Conservation (phyloP, 2,797 vertebrate genomes). For the Huso huso region DNA sequence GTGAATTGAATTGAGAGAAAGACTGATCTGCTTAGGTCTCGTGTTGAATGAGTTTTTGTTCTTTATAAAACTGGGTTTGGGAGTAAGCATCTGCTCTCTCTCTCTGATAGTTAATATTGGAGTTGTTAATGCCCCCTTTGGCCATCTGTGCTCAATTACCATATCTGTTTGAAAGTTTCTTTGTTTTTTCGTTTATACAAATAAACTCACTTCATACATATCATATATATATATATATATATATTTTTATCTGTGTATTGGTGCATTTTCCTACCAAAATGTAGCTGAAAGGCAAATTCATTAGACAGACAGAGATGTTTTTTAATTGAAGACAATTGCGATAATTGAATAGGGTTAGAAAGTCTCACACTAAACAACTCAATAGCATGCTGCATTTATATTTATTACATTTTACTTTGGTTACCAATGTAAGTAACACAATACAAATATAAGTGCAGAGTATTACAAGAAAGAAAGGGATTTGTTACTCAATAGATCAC, state of each 20-base stretch:
- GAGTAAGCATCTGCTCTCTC: background rate
- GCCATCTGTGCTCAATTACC: background rate
- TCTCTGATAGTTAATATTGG: background rate
- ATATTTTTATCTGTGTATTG: background rate
- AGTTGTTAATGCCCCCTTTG: background rate
- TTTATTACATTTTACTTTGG: too few relatives aligned
- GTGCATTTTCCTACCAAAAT: too few relatives aligned
- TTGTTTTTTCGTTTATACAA: background rate
- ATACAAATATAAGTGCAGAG: background rate
- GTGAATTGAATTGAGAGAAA: too few relatives aligned
- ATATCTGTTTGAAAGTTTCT: background rate
- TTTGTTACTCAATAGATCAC: background rate
- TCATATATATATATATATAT: background rate
- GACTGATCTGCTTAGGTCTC: background rate
- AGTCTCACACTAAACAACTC: too few relatives aligned
- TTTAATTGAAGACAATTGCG: too few relatives aligned
- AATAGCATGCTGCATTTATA: too few relatives aligned
- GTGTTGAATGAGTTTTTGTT: background rate
- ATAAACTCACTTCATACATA: background rate
- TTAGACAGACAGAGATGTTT: too few relatives aligned
- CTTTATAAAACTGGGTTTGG: background rate
- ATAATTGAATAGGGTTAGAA: too few relatives aligned
- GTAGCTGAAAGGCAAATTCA: too few relatives aligned
- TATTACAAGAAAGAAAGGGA: background rate
- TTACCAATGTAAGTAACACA: background rate